Evolutionary conservation across 2,888 invertebrate species (phyloP).

Genomic region (Platyscelio sp.): DNA sequence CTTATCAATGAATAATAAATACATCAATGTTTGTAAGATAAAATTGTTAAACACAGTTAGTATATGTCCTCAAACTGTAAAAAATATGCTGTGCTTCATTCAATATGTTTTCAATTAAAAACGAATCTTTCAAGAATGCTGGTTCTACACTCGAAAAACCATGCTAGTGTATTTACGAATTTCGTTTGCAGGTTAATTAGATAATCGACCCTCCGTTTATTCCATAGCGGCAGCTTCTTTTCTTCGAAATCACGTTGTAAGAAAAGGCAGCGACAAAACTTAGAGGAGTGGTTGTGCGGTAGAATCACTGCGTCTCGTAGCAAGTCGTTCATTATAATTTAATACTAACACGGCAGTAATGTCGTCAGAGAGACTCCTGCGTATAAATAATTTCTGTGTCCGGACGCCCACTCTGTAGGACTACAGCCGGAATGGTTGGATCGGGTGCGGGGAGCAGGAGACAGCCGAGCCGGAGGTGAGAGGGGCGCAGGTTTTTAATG

Average conservation of each 20-base stretch:
- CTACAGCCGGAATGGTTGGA: slow-evolving; percentile 72
- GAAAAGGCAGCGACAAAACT: slow-evolving; percentile 64
- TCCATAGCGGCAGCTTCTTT: slow-evolving; percentile 29
- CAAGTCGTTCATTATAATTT: slow-evolving; percentile 85
- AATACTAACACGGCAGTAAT: slow-evolving; percentile 85
- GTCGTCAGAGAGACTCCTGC: slow-evolving; percentile 85
- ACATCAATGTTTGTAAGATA: too few species aligned
- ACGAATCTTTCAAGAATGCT: too few species aligned
- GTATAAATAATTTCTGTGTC: slow-evolving; percentile 85
- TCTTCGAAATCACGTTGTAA: slow-evolving; percentile 59
- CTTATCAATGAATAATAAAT: too few species aligned
- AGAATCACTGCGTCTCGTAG: slow-evolving; percentile 82
- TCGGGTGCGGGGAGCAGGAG: slow-evolving; percentile 47
- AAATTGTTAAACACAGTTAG: too few species aligned
- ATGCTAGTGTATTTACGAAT: slow-evolving; percentile 19
- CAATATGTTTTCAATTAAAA: too few species aligned
- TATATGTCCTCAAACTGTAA: too few species aligned
- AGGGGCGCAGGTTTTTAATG: slow-evolving; percentile 83
- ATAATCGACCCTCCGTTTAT: slow-evolving; percentile 48
- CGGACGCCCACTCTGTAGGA: slow-evolving; percentile 84
- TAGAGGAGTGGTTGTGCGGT: slow-evolving; percentile 78
- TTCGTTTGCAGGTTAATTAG: slow-evolving; percentile 51
- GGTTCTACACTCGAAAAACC: too few species aligned
- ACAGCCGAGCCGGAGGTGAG: slow-evolving; percentile 62
- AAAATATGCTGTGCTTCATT: neutral